Base-by-base conservation (phyloP, 92 coral and sea anemone genomes). In the Hydrozoanthus gracilis region DNA sequence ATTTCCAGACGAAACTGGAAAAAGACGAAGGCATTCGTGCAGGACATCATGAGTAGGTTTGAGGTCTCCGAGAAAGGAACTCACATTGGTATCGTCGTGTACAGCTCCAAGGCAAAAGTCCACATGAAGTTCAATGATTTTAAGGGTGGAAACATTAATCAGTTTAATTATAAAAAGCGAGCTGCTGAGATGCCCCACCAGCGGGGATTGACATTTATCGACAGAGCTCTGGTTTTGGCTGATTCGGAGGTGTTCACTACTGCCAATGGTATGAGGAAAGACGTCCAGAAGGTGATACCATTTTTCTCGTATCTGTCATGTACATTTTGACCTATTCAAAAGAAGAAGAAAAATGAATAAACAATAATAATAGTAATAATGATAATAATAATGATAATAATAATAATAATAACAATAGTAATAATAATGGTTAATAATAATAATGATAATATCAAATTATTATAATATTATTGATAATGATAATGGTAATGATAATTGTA, bases 11-110 rank as follows among this genome's bases (percentile, higher is more conserved):
- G 44, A 52, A 96, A 96, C 80, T 96, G 98, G 93, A 82, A 84
- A 27, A 87, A 86, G 44, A 91, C 93, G 66, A 91, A 91, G 68
- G 56, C 49, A 7, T 96, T 96, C 70, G 91, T 94, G 12, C 92
- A 86, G 84, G 79, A 88, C n/a, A 71, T 95, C 54, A 86, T 92
- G 7, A 86, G 79, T 66, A 75, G 89, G 17, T 96, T 93, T 67
- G 98, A 94, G 60, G 89, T 96, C 17, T 92, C 95, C 47, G 92
- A 88, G 15, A 88, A 89, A 50, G 98, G 95, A 52, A 89, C 96
- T 15, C 98, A 94, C 60, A 76, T 94, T 52, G 98, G 96, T 18
- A 90, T 90, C n/a, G 75, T 93, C 11, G 92, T 89, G 62, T 96
- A 95, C 93, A 93, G 98, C 20, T 69, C 67, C 20, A 83, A 82